Evolutionary conservation across 1,140 invertebrate species (phyloP), one percentile per base, ranked within the genome.

Genomic region (Bilobella aurantiaca): DNA sequence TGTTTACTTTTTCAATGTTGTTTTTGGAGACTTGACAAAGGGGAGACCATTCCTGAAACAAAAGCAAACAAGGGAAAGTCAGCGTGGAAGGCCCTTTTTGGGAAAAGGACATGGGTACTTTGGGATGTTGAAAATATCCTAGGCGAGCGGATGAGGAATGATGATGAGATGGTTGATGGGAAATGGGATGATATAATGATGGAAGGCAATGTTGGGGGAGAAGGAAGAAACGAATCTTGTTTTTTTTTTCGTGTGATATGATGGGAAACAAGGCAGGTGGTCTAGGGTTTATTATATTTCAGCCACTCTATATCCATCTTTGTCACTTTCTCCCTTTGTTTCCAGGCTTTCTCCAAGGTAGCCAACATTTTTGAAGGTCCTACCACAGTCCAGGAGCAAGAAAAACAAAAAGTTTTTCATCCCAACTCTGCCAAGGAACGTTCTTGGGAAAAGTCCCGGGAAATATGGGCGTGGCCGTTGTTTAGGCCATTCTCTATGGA

Each of bases 251-350:
- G 49, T 53, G 49, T 5, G n/a, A n/a, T n/a, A n/a, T 53, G 49
- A 53, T 53, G 62, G 62, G 62, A 64, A 64, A 56, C 30, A 32
- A 56, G 62, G 62, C 62, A 64, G 62, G 62, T 64, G 62, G 49
- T 32, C 62, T 64, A n/a, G n/a, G n/a, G n/a, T n/a, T n/a, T n/a
- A n/a, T n/a, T 31, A 21, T 53, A 53, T 64, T 53, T 64, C 29
- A 21, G 29, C 31, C 29, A 1, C 18, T 30, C 27, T 23, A 25
- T 32, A 64, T 64, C 62, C 32, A 58, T 64, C 62, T 64, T 57
- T 64, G 62, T 64, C 62, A 64, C 31, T 56, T 37, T 42, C 62
- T 64, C 62, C 37, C 42, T 5, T 53, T 53, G 14, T 23, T 14
- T 23, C 49, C 49, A 5, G 3, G 5, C 21, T 23, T 14, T 53